These are phyloP conservation scores for Tupaia tana DNA, from an alignment of 2,113 vertebrate genomes.

Conservation along the genomic window DNA sequence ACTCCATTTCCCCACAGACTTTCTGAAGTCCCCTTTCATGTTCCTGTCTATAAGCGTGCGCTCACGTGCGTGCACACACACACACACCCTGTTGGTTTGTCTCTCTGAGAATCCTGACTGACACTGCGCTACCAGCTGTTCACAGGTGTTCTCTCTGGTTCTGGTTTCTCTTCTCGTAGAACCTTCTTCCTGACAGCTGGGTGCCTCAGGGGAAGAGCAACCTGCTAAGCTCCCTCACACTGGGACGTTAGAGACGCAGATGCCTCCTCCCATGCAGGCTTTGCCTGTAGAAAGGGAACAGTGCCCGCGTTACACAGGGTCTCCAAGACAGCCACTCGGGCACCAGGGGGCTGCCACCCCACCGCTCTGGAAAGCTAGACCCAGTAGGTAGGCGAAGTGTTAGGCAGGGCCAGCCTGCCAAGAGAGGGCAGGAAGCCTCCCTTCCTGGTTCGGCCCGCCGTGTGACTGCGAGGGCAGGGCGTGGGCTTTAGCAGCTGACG, in stretches of 20 bases:
- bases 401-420: background rate
- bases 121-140: background rate
- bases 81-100: no score
- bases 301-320: background rate
- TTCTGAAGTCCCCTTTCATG: no score
- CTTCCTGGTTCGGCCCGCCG: no score
- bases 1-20: no score
- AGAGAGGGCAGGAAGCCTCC: background rate
- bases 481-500: background rate
- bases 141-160: background rate
- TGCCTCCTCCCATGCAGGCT: background rate
- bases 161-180: background rate
- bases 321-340: background rate
- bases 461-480: background rate
- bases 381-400: background rate
- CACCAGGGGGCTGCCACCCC: background rate
- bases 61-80: no score
- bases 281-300: background rate
- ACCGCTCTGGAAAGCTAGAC: background rate
- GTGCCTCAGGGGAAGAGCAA: background rate
- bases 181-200: background rate
- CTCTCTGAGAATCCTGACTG: background rate
- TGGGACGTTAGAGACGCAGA: background rate
- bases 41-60: no score
- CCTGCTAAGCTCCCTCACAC: background rate